phyloP scores from a whole-genome alignment of 37 sponge, comb jelly and placozoan species.

The Spongilla lacustris region DNA sequence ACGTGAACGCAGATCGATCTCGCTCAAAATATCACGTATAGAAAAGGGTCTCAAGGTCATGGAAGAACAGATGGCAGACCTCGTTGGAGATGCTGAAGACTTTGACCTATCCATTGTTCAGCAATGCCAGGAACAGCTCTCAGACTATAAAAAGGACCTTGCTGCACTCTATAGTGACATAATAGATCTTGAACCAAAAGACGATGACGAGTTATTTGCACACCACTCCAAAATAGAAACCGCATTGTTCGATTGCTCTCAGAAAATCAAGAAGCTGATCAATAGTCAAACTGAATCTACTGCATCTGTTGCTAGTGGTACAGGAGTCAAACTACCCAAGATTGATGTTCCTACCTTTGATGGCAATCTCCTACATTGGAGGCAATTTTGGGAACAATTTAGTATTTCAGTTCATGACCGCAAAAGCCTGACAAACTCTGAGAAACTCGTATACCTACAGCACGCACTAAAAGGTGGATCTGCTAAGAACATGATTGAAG shows the following conservation, averaged over 20 bases:
- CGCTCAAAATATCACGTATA: constrained; percentile 30
- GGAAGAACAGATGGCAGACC: not conserved
- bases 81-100: too few species aligned
- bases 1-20: constrained; percentile 5
- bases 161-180: constrained; percentile 31
- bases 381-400: constrained; percentile 52
- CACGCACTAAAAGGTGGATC: constrained; percentile 45
- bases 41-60: not conserved
- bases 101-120: constrained; percentile 10
- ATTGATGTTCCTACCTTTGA: constrained; percentile 52
- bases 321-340: constrained; percentile 47
- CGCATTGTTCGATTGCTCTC: constrained; percentile 4
- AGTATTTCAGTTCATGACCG: constrained; percentile 36
- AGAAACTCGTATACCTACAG: constrained; percentile 52
- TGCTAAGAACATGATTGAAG: constrained; percentile 52
- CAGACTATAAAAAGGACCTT: constrained; percentile 50
- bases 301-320: constrained; percentile 14
- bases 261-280: constrained; percentile 33
- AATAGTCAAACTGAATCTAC: not conserved
- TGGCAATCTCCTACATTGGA: constrained; percentile 60
- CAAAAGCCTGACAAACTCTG: constrained; percentile 28
- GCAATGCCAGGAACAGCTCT: constrained; percentile 33
- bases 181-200: not conserved
- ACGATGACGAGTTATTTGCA: constrained; percentile 33
- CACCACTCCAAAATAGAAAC: constrained; percentile 16